Base-by-base conservation (phyloP, 2,888 invertebrate species). In the Caenorhabditis macrosperma region DNA sequence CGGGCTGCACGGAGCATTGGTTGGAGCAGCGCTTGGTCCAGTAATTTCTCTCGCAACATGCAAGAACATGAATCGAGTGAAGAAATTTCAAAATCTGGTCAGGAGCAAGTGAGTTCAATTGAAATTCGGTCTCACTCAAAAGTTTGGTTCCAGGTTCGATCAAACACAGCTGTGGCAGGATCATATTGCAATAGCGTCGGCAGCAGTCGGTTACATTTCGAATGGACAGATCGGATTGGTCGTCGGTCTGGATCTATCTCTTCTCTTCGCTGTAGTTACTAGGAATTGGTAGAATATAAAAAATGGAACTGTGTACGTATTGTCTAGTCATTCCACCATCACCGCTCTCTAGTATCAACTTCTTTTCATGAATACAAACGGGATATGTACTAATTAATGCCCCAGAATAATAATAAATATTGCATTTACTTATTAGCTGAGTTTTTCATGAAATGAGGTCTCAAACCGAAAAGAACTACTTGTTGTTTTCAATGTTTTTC, bases 211-310 rank as follows among this genome's bases (percentile, higher is more conserved):
- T 5, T 78, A 78, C 46, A 78, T 87, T 41, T 78, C 82, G 22
- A 80, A 79, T 46, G 87, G 87, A n/a, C 74, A 78, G 9, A 57
- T 86, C 46, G 87, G 87, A 17, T 63, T 86, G 12, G 83, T 87
- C 61, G 82, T 87, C 30, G 87, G 87, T n/a, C 67, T 87, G 30
- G 87, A 87, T 66, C 71, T 87, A 17, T 83, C 87, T 7, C 77
- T 83, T 22, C 50, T 82, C 15, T 72, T 82, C 26, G 81, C 81
- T 4, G 41, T 81, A 55, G 50, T 66, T 10, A 71, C 75, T 63
- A 80, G 80, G 6, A 80, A 61, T 71, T 80, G 64, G 75, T 80
- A 68, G 69, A 55, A 7, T 10, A 35, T 26, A 54, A 15, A 4
- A 26, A 26, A 24, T 24, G 15, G 24, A 28, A 38, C 26, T 28